phyloP scores from a whole-genome alignment of 1,140 invertebrate species.

The Danaus melanippus region DNA sequence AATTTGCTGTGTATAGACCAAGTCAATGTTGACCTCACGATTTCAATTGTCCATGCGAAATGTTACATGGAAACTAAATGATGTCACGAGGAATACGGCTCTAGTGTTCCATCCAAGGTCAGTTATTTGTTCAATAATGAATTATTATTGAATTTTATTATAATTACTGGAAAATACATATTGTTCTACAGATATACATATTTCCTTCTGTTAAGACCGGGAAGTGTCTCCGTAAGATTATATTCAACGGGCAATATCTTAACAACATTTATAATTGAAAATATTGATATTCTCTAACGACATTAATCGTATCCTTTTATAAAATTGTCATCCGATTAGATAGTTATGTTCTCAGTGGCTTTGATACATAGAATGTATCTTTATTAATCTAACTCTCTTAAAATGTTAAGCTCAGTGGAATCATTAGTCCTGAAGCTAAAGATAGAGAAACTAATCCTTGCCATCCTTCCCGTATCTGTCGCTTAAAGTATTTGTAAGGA shows the following conservation, averaged over 20 bases:
- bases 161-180: no score
- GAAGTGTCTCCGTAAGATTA: no score
- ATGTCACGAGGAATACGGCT: conserved; percentile 60
- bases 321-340: conserved; percentile 17
- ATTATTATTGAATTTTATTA: conserved; percentile 32
- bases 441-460: conserved; percentile 19
- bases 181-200: no score
- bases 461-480: conserved; percentile 12
- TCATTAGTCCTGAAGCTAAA: conserved; percentile 15
- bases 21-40: conserved; percentile 65
- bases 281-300: neutral
- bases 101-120: conserved; percentile 63
- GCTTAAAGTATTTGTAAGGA: no score
- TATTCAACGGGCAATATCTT: no score
- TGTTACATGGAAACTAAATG: conserved; percentile 62
- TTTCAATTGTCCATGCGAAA: conserved; percentile 69
- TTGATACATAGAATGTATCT: conserved; percentile 9
- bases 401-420: conserved; percentile 16
- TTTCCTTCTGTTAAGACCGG: no score
- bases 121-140: conserved; percentile 40
- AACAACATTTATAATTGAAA: no score
- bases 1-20: conserved; percentile 57
- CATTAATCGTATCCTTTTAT: conserved; percentile 10
- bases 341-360: conserved; percentile 17
- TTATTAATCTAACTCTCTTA: conserved; percentile 17